phyloP scores from a whole-genome alignment of 2,797 vertebrate genomes.

The Acanthis flammea region DNA sequence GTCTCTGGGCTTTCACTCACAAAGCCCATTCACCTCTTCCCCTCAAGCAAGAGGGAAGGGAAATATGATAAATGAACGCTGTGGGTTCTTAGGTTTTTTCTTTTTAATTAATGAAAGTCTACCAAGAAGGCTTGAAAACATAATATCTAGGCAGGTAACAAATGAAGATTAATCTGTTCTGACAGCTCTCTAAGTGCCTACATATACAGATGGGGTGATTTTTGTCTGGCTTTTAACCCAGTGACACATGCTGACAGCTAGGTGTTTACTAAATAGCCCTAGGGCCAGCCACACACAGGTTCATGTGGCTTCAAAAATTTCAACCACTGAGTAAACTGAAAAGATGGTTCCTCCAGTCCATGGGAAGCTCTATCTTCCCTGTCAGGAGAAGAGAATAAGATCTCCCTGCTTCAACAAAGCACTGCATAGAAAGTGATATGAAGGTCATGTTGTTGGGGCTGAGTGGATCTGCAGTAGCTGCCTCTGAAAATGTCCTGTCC shows the following conservation, averaged over 20 bases:
- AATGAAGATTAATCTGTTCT: not conserved
- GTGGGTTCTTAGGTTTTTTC: not conserved
- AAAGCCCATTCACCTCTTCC: not conserved
- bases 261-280: not conserved
- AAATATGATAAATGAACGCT: not conserved
- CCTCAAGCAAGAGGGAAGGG: not conserved
- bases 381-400: not conserved
- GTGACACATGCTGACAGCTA: not conserved
- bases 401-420: not conserved
- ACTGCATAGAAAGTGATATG: not conserved
- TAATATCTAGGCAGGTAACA: not conserved
- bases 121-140: not conserved
- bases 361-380: not conserved
- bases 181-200: not conserved
- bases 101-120: not conserved
- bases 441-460: accelerated
- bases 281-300: not conserved
- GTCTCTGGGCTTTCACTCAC: not conserved
- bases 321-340: not conserved
- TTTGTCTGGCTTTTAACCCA: not conserved
- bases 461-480: not conserved
- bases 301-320: not conserved
- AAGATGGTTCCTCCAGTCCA: not conserved
- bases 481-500: not conserved
- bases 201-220: not conserved